Evolutionary conservation across 2,888 invertebrate species (phyloP).

Genomic region (Anticlea derivata): DNA sequence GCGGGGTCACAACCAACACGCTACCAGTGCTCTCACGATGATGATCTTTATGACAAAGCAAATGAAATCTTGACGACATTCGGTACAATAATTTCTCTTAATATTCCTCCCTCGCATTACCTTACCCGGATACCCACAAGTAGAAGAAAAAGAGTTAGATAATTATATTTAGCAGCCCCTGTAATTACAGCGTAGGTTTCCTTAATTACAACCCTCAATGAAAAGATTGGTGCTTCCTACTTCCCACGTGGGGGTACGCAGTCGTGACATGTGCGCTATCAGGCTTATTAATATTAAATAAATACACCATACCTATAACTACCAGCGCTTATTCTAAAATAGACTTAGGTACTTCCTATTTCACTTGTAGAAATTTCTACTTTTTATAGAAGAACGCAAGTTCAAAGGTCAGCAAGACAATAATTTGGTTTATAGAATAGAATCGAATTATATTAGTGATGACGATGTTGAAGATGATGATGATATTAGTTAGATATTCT

Average conservation of each 20-base stretch:
- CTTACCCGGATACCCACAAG: constrained; percentile 50
- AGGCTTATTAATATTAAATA: constrained; percentile 68
- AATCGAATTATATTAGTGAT: too few species aligned
- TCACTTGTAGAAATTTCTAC: background rate
- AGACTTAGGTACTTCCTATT: background rate
- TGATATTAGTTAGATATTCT: too few species aligned
- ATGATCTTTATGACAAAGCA: too few species aligned
- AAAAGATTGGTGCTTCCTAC: constrained; percentile 79
- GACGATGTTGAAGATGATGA: too few species aligned
- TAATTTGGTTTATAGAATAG: too few species aligned
- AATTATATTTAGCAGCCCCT: constrained; percentile 83
- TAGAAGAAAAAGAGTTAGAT: constrained; percentile 71
- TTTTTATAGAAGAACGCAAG: too few species aligned
- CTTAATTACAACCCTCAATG: constrained; percentile 78
- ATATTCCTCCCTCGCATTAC: constrained; percentile 40
- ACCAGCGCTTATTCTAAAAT: constrained; percentile 1
- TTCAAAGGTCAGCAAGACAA: too few species aligned
- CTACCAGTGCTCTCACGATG: too few species aligned
- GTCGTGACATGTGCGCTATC: constrained; percentile 73
- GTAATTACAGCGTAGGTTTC: constrained; percentile 79
- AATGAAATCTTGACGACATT: background rate
- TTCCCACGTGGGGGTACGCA: constrained; percentile 71
- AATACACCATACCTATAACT: constrained; percentile 41
- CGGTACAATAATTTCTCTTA: constrained; percentile 8
- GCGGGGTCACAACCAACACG: too few species aligned